Evolutionary conservation across 2,797 vertebrate species (phyloP).

Genomic region (Hapalemur alaotrensis): DNA sequence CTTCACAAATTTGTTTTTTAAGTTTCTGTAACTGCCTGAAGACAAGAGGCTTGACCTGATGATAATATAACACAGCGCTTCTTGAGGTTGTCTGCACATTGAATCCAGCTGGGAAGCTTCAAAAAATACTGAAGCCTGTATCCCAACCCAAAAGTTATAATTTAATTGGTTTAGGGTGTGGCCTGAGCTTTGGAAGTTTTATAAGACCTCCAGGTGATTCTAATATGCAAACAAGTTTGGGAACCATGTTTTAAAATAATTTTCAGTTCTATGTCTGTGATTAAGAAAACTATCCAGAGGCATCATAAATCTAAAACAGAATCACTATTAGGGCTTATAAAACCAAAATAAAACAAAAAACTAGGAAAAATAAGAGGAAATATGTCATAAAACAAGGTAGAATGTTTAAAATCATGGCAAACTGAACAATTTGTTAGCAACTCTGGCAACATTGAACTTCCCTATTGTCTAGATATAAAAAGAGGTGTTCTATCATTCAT

Average conservation of each 20-base stretch:
- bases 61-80: constrained; percentile 2
- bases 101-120: neutral
- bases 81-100: neutral
- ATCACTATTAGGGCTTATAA: neutral
- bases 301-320: constrained; percentile 31
- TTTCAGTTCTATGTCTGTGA: constrained; percentile 10
- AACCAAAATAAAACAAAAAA: neutral
- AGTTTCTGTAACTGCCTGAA: neutral
- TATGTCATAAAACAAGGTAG: constrained; percentile 29
- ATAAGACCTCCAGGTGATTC: neutral
- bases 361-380: constrained; percentile 29
- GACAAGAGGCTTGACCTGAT: neutral
- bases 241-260: constrained; percentile 33
- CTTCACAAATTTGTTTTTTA: neutral
- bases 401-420: neutral
- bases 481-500: neutral
- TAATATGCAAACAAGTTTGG: neutral
- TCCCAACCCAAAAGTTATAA: neutral
- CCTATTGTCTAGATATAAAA: neutral
- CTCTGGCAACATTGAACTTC: constrained; percentile 30
- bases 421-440: neutral
- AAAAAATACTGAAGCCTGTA: constrained; percentile 3
- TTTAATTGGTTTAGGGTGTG: constrained; percentile 9
- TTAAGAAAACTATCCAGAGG: neutral
- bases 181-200: neutral